phyloP scores from a whole-genome alignment of 2,888 invertebrate genomes.

The Junonia oenone region DNA sequence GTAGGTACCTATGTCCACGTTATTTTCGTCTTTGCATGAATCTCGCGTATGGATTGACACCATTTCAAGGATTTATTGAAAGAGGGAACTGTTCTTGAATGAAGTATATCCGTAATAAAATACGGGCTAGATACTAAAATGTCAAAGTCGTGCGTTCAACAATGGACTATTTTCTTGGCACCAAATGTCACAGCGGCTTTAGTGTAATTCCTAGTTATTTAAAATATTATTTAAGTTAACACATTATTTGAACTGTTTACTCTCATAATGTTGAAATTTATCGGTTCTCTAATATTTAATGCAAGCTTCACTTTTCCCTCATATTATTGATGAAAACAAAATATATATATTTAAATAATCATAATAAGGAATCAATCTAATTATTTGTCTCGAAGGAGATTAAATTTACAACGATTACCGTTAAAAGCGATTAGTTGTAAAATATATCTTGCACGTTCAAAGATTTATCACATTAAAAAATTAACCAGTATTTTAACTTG shows the following conservation, averaged over 20 bases:
- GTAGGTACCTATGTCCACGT: constrained; percentile 15
- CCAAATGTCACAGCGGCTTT: constrained; percentile 19
- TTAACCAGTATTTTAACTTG: not conserved
- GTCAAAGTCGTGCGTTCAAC: constrained; percentile 28
- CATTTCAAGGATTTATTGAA: constrained; percentile 18
- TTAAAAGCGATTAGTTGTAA: too few relatives aligned
- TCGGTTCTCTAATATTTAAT: too few relatives aligned
- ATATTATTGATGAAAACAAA: too few relatives aligned
- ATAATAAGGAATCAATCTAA: too few relatives aligned
- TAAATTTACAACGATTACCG: too few relatives aligned
- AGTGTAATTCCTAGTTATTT: constrained; percentile 1
- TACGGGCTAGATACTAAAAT: constrained; percentile 20
- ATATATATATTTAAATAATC: too few relatives aligned
- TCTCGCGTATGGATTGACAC: constrained; percentile 26
- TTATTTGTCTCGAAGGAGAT: too few relatives aligned
- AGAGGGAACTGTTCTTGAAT: constrained; percentile 5
- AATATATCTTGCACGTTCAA: too few relatives aligned
- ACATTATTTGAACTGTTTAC: not conserved
- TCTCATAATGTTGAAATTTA: not conserved
- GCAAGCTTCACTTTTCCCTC: too few relatives aligned
- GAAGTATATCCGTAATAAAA: constrained; percentile 1
- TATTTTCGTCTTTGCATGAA: constrained; percentile 23
- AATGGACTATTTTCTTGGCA: constrained; percentile 24
- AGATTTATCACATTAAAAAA: too few relatives aligned
- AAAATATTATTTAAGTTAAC: constrained; percentile 1